A percentile compares a stretch with the other conserved stretches of the same genome.
These are phyloP conservation scores for Tarsius wallacei DNA, from an alignment of 2,797 vertebrate species.

Conservation along the genomic window DNA sequence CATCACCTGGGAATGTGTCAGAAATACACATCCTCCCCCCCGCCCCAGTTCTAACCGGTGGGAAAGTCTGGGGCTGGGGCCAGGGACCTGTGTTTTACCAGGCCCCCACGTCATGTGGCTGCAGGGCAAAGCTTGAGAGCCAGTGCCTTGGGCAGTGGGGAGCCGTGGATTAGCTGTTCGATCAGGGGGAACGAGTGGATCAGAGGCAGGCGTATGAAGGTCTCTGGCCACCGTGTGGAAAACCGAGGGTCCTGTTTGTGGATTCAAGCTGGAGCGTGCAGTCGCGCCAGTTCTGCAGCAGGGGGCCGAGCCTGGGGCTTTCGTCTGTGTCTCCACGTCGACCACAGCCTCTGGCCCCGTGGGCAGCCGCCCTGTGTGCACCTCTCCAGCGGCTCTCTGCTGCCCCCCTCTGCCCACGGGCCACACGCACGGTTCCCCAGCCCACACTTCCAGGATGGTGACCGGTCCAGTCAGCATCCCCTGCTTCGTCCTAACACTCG, in stretches of 20 bases:
- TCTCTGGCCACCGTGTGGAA: constrained; percentile 18
- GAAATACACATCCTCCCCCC: background rate
- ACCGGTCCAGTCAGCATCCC: background rate
- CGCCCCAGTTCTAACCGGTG: background rate
- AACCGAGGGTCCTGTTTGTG: background rate
- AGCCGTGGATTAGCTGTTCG: background rate
- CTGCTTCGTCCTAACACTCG: background rate
- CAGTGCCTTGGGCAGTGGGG: background rate
- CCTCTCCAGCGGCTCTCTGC: constrained; percentile 69
- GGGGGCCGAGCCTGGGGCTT: background rate
- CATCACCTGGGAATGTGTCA: background rate
- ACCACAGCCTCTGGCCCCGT: background rate
- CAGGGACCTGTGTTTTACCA: background rate
- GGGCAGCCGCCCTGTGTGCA: background rate
- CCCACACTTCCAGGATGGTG: background rate
- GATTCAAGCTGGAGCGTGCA: background rate
- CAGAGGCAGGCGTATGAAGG: constrained; percentile 5
- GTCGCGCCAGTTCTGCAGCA: background rate
- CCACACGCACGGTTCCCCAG: background rate
- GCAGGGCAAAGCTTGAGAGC: background rate
- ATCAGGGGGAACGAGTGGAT: background rate
- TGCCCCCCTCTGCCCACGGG: constrained; percentile 69
- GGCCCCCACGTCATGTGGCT: background rate
- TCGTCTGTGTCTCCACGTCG: background rate
- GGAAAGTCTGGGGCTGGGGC: background rate